Percentiles rank a stretch among this genome's conserved stretches.
Evolutionary conservation across 2,797 vertebrate species (phyloP).

Genomic region (Phrynocephalus forsythii): DNA sequence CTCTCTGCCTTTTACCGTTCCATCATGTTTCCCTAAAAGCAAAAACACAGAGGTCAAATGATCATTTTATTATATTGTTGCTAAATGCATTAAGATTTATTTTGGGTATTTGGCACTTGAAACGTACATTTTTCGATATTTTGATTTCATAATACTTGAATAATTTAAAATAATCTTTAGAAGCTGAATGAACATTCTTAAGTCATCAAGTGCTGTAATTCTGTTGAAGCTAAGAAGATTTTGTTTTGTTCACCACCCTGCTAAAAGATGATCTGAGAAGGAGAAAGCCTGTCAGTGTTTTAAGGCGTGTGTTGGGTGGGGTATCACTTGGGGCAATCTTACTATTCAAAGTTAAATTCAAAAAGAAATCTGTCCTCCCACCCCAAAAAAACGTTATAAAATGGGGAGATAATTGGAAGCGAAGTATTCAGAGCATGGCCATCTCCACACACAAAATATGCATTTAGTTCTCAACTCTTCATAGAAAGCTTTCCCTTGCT

Average conservation of each 20-base stretch:
- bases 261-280: neutral
- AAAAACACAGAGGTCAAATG: neutral
- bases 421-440: neutral
- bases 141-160: neutral
- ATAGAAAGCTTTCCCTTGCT: neutral
- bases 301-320: neutral
- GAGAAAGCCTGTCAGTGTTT: neutral
- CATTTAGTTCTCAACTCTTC: neutral
- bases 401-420: neutral
- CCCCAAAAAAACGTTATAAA: neutral
- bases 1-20: conserved; percentile 87
- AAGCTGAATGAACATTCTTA: neutral
- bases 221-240: neutral
- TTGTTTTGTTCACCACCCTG: neutral
- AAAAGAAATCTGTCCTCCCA: neutral
- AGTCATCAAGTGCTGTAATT: neutral
- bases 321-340: neutral
- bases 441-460: neutral
- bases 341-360: neutral
- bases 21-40: conserved; percentile 84
- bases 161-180: neutral
- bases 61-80: neutral
- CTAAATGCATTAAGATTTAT: neutral
- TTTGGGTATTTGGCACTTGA: neutral
- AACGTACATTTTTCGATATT: neutral